Evolutionary conservation across 2,113 vertebrate species (phyloP).

Genomic region (Rhinolophus ferrumequinum): DNA sequence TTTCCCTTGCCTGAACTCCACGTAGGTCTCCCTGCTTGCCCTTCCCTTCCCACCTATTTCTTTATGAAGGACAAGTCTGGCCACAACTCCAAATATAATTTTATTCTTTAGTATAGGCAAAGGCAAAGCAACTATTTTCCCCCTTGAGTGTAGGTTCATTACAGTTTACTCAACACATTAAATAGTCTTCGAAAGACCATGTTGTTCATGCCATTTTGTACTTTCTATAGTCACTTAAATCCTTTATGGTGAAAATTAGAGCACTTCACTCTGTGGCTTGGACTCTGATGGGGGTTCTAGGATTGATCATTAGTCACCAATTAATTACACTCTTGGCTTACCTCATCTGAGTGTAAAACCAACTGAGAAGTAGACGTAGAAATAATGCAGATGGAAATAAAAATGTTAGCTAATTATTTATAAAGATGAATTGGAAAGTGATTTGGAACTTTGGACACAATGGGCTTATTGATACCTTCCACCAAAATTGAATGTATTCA

Average conservation of each 20-base stretch:
- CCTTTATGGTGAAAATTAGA: conserved; percentile 36
- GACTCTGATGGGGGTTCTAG: neutral
- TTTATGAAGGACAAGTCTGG: neutral
- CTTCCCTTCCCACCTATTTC: neutral
- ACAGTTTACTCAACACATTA: conserved; percentile 27
- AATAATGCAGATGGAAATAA: neutral
- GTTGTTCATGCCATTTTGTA: neutral
- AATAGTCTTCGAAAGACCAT: neutral
- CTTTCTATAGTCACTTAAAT: conserved; percentile 33
- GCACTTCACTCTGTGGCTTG: conserved; percentile 28
- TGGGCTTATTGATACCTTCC: neutral
- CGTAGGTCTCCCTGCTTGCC: neutral
- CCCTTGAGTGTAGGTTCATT: neutral
- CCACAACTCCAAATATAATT: neutral
- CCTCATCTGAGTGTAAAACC: conserved; percentile 17
- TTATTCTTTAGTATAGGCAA: neutral
- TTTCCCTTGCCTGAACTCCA: neutral
- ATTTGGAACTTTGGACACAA: conserved; percentile 29
- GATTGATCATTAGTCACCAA: neutral
- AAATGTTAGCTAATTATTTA: conserved; percentile 30
- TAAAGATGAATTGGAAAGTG: conserved; percentile 25
- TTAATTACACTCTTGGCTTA: conserved; percentile 19
- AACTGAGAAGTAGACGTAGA: neutral
- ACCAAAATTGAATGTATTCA: neutral
- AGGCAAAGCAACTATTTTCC: neutral